phyloP scores from a whole-genome alignment of 2,797 vertebrate species.

The Mastacembelus armatus region DNA sequence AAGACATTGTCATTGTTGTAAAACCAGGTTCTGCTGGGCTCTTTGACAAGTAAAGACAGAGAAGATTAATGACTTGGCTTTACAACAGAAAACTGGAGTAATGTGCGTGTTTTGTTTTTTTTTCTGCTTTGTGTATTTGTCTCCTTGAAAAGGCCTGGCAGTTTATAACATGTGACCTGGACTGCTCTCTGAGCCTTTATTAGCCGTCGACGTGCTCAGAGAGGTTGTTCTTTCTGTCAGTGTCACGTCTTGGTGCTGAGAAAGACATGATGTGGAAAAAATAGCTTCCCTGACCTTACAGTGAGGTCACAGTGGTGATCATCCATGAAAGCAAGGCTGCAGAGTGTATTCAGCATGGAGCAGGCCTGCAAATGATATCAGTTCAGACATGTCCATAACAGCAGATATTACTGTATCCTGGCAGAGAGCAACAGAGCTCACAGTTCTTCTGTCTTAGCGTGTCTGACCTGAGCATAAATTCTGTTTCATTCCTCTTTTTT shows the following conservation, averaged over 20 bases:
- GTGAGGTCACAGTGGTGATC: not conserved
- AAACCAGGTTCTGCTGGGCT: too few species aligned
- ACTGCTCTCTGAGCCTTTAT: not conserved
- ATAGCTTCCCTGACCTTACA: not conserved
- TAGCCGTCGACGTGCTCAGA: not conserved
- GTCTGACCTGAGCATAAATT: too few species aligned
- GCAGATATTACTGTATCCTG: not conserved
- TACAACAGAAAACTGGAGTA: not conserved
- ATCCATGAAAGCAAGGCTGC: not conserved
- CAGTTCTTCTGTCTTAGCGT: not conserved
- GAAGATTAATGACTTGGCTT: not conserved
- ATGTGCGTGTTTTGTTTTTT: not conserved
- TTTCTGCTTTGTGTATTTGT: not conserved
- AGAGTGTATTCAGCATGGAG: not conserved
- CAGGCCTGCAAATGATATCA: not conserved
- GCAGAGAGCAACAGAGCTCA: not conserved
- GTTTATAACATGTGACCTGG: not conserved
- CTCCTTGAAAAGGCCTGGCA: not conserved
- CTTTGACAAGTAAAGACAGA: not conserved
- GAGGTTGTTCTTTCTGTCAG: not conserved
- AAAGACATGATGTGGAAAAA: slow-evolving; percentile 1
- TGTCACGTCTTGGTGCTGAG: not conserved
- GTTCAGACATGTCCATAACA: not conserved
- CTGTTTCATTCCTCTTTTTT: too few species aligned
- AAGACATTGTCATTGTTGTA: too few species aligned